Evolutionary conservation across 64 coral and sea anemone genomes (phyloP), one percentile per base, ranked within the genome.

Genomic region (Pocillopora verrucosa): DNA sequence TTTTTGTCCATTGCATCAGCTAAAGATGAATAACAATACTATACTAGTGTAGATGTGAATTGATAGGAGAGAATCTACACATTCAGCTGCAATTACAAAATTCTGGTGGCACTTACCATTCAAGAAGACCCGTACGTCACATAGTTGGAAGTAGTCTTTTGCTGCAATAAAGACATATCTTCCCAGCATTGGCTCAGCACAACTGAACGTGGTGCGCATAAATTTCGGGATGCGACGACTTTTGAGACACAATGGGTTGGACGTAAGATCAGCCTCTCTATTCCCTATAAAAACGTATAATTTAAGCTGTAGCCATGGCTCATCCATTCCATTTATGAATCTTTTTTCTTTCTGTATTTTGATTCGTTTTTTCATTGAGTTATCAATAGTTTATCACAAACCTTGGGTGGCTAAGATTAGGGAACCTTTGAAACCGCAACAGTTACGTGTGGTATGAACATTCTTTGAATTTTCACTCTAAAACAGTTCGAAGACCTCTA

Each of bases 161-260:
- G 2, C 60, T 10, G 22, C 13, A 2, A 79, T 34, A 24, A 13
- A 60, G 0, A 79, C 77, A 14, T 26, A 79, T 60, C n/a, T 79
- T 20, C 77, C 77, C 12, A 79, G 77, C 77, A 79, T 79, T 25
- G 77, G 77, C 26, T 79, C 77, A 79, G 77, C 38, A 34, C 77
- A 79, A 13, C 57, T 79, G 22, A 59, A 79, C 9, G 34, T 3
- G 9, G 2, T 59, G 5, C 56, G n/a, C 11, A 24, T 24, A 7
- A 51, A 51, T 11, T 79, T 59, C 4, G 77, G 77, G 10, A 79
- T 5, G 9, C 15, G 13, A 56, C 59, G 56, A 56, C 76, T 51
- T 78, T 78, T 56, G 12, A 51, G 77, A 79, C 77, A 79, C 77
- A 79, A 30, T 79, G 56, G 57, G 24, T 79, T 79, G 1, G 3